Evolutionary conservation across 30 jellyfish, hydroid and myxozoan species (phyloP).

Genomic region (Turritopsis rubra): DNA sequence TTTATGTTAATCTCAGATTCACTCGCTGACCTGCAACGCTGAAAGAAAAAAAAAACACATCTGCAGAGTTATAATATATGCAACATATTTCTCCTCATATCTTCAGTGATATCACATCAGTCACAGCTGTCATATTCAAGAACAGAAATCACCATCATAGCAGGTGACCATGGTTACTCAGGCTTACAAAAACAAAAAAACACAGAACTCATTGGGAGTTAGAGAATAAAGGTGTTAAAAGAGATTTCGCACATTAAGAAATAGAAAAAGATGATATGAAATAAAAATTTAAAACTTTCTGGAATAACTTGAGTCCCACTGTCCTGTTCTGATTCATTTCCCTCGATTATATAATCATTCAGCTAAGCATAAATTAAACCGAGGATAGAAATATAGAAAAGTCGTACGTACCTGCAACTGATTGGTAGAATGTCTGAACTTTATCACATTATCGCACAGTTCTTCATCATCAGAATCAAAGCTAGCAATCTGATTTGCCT

Average conservation of each 20-base stretch:
- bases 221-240: too few relatives aligned
- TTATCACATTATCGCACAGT: background rate
- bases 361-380: background rate
- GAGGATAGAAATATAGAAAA: background rate
- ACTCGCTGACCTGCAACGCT: slow-evolving; percentile 21
- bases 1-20: background rate
- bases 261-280: too few relatives aligned
- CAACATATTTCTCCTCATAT: too few relatives aligned
- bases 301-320: background rate
- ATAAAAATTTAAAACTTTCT: background rate
- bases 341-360: slow-evolving; percentile 19
- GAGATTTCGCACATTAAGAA: background rate
- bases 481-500: background rate
- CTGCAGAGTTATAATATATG: background rate
- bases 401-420: background rate
- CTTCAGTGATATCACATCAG: background rate
- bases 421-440: background rate
- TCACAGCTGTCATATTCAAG: background rate
- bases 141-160: background rate
- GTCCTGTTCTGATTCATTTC: background rate
- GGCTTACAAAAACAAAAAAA: background rate
- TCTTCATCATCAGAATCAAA: background rate
- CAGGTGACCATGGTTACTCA: background rate
- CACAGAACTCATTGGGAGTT: background rate
- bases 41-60: background rate